phyloP scores from a whole-genome alignment of 2,888 invertebrate genomes.

The Strigamia crassipes region DNA sequence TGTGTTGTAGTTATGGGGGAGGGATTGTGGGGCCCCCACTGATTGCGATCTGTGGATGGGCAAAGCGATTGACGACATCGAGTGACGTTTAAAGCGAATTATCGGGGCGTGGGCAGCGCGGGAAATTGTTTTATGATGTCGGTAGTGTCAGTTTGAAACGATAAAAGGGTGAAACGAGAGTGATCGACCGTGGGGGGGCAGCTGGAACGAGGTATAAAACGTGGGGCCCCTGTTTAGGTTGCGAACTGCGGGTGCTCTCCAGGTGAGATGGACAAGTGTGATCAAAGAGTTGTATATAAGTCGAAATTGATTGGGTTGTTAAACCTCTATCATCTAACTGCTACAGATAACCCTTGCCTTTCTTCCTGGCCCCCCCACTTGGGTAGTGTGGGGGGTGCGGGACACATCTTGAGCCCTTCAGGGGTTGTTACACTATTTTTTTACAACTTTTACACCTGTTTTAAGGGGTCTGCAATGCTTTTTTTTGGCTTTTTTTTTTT shows the following conservation, averaged over 20 bases:
- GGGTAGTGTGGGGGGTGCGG: neutral
- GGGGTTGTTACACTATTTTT: constrained; percentile 13
- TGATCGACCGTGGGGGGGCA: neutral
- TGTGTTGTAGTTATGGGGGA: too few species aligned
- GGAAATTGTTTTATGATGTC: constrained; percentile 33
- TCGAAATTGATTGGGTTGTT: constrained; percentile 36
- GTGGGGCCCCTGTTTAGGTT: neutral
- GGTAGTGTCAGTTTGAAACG: constrained; percentile 1
- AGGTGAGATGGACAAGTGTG: neutral
- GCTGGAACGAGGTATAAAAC: neutral
- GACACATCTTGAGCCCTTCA: neutral
- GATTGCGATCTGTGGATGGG: neutral
- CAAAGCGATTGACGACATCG: neutral
- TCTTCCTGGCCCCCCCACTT: neutral
- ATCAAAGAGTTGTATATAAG: constrained; percentile 30
- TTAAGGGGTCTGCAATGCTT: neutral
- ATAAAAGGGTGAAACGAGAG: constrained; percentile 31
- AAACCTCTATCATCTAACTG: neutral
- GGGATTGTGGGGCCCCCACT: too few species aligned
- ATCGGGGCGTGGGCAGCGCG: constrained; percentile 5
- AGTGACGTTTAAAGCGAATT: neutral
- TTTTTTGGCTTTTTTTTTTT: too few species aligned
- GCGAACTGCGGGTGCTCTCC: constrained; percentile 15
- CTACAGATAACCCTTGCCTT: constrained; percentile 16
- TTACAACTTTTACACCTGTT: neutral